phyloP scores from a whole-genome alignment of 1,140 invertebrate genomes.

The Chionoecetes opilio region DNA sequence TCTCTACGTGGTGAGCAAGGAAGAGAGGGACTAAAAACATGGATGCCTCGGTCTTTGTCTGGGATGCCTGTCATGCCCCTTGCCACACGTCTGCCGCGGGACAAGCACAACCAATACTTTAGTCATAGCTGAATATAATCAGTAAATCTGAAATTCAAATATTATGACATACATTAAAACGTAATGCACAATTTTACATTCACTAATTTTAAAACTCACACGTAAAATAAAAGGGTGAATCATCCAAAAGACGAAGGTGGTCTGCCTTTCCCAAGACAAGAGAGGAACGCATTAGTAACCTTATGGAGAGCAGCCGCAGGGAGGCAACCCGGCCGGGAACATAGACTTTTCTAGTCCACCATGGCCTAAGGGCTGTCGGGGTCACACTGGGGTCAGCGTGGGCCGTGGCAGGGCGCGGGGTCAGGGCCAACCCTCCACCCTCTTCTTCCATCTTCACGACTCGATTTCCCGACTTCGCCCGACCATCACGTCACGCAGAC shows the following conservation, averaged over 20 bases:
- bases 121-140: slow-evolving; percentile 30
- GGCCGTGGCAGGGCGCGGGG: not conserved
- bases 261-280: not conserved
- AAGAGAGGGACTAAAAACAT: too few relatives aligned
- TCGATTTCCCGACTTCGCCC: not conserved
- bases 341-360: slow-evolving; percentile 19
- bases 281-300: slow-evolving; percentile 28
- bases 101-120: not conserved
- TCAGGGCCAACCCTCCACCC: not conserved
- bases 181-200: not conserved
- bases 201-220: not conserved
- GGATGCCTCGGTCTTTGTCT: not conserved
- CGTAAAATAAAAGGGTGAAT: not conserved
- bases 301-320: slow-evolving; percentile 3
- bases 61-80: not conserved
- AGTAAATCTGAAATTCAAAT: not conserved
- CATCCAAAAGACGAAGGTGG: not conserved
- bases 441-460: not conserved
- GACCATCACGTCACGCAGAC: not conserved
- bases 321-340: slow-evolving; percentile 12
- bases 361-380: slow-evolving; percentile 2
- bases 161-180: not conserved
- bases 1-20: not conserved
- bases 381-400: not conserved
- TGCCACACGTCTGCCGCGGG: not conserved